phyloP scores from a whole-genome alignment of 2,113 vertebrate genomes.

The Origma solitaria region DNA sequence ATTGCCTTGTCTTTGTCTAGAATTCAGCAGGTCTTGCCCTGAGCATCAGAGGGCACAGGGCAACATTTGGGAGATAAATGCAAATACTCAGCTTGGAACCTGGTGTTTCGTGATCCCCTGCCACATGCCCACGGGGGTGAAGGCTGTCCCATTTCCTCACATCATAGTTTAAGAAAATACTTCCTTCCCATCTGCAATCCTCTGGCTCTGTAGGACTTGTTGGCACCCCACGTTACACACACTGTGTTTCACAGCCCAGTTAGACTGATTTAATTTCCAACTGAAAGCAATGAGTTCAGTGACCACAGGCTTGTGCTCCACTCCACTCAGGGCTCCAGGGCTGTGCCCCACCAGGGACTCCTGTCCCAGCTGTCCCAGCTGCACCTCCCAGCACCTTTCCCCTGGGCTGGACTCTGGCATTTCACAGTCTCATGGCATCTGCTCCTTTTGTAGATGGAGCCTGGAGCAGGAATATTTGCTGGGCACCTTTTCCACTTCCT shows the following conservation, averaged over 20 bases:
- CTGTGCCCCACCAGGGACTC: background rate
- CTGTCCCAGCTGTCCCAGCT: background rate
- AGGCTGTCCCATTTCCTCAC: background rate
- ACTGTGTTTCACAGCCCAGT: accelerated
- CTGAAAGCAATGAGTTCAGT: background rate
- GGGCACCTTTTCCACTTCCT: background rate
- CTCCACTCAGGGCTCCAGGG: background rate
- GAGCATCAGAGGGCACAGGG: background rate
- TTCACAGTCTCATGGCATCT: background rate
- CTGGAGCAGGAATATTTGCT: background rate
- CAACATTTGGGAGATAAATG: background rate
- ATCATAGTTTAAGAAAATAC: background rate
- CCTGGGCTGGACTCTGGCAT: background rate
- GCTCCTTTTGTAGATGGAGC: background rate
- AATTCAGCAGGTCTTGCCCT: background rate
- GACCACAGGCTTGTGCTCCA: background rate
- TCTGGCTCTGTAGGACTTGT: background rate
- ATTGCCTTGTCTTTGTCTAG: background rate
- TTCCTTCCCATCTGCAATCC: background rate
- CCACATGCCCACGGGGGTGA: background rate
- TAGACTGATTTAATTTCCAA: background rate
- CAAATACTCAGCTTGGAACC: background rate
- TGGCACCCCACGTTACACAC: background rate
- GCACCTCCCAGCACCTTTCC: background rate
- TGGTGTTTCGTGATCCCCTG: background rate